Evolutionary conservation across 2,888 invertebrate genomes (phyloP).

Genomic region (Tenthredo amoena): DNA sequence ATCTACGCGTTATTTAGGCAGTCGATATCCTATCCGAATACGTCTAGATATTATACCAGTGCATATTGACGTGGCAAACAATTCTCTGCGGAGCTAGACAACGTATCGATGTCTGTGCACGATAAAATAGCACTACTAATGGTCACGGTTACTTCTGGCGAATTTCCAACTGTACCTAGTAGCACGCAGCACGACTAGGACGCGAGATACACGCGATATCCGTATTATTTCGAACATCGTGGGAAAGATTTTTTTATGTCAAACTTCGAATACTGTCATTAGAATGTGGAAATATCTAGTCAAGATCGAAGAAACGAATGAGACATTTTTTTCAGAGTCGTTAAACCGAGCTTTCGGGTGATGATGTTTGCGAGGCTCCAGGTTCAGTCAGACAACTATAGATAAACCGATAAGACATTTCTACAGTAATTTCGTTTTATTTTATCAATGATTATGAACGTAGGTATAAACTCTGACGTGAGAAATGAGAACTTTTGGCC

Average conservation of each 20-base stretch:
- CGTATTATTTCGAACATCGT: not conserved
- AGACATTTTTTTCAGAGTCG: not conserved
- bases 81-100: not conserved
- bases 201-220: not conserved
- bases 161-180: constrained; percentile 25
- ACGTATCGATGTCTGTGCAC: constrained; percentile 22
- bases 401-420: not conserved
- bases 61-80: not conserved
- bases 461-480: not conserved
- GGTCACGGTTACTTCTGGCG: constrained; percentile 38
- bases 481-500: not conserved
- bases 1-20: not conserved
- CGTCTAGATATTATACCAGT: not conserved
- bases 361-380: not conserved
- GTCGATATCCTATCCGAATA: not conserved
- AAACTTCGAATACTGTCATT: not conserved
- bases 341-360: not conserved
- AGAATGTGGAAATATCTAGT: not conserved
- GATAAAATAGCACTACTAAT: constrained; percentile 42
- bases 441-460: not conserved
- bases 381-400: not conserved
- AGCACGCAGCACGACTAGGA: not conserved
- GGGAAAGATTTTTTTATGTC: not conserved
- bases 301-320: not conserved
- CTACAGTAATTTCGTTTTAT: not conserved